These are phyloP conservation scores for Pungitius pungitius DNA, from an alignment of 2,113 vertebrate species.

Conservation along the genomic window DNA sequence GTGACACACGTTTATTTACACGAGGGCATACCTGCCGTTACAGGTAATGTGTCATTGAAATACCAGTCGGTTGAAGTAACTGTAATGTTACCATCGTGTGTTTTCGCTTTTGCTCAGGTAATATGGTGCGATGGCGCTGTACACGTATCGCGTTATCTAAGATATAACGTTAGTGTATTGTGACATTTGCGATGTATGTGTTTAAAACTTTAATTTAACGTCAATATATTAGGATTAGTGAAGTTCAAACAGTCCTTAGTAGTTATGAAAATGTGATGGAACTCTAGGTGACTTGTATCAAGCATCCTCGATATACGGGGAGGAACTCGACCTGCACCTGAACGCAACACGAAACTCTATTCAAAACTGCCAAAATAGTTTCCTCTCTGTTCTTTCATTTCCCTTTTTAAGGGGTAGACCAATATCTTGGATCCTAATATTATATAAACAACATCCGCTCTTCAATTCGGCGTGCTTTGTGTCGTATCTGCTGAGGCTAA, in stretches of 20 bases:
- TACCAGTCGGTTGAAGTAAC: no score
- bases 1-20: no score
- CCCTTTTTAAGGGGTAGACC: accelerated
- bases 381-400: accelerated
- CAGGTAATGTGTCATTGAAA: no score
- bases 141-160: background rate
- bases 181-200: no score
- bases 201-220: no score
- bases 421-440: accelerated
- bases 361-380: background rate
- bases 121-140: no score
- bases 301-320: background rate
- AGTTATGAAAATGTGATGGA: background rate
- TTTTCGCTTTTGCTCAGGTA: background rate
- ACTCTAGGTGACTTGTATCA: background rate
- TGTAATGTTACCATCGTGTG: background rate
- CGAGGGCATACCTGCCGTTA: no score
- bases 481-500: background rate
- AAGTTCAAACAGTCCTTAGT: background rate
- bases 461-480: slow-evolving; percentile 32
- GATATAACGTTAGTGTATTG: accelerated
- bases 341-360: background rate
- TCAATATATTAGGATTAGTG: no score
- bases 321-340: background rate
- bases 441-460: accelerated